Evolutionary conservation across 2,888 invertebrate species (phyloP), one percentile per base, ranked within the genome.

Genomic region (Thumatha senex): DNA sequence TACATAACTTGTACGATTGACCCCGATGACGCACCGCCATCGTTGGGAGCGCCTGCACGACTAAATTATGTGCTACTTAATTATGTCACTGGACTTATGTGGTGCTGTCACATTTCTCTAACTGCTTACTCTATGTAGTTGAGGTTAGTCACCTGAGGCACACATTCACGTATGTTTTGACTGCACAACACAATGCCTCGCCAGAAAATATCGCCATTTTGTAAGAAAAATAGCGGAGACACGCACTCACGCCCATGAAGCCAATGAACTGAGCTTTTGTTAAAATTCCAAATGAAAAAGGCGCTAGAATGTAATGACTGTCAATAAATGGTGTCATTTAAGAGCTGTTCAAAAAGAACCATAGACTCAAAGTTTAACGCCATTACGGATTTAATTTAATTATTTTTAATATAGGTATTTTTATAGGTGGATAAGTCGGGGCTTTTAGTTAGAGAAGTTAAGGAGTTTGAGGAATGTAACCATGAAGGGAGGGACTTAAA

Each of bases 1-100:
- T 67, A 80, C 83, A 73, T 78, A 81, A 84, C 72, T 63, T 66
- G 71, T 51, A 71, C 79, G 80, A 76, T 79, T 82, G 84, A 82
- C 80, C 83, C 74, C 70, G 74, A 80, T 82, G 82, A 82, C 82
- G 80, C 73, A 72, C 45, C 54, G 35, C 24, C 48, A 33, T 14
- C 24, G 29, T 54, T 36, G 52, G 59, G 62, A 62, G 62, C 59
- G 63, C 58, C 66, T 58, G 52, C 15, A 29, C 43, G 38, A 14
- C 38, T 46, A 40, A 48, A 52, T 46, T 44, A 36, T 15, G 40
- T 42, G 38, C 56, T 14, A 36, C 29, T 51, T 49, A 33, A 47
- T 56, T 40, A 51, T 46, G 48, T 48, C 56, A 54, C 42, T 42
- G 33, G 24, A 31, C 12, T 29, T 33, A 45, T 40, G 44, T 45